Conservation (phyloP, 2,113 vertebrate species). For the Mustela nigripes region DNA sequence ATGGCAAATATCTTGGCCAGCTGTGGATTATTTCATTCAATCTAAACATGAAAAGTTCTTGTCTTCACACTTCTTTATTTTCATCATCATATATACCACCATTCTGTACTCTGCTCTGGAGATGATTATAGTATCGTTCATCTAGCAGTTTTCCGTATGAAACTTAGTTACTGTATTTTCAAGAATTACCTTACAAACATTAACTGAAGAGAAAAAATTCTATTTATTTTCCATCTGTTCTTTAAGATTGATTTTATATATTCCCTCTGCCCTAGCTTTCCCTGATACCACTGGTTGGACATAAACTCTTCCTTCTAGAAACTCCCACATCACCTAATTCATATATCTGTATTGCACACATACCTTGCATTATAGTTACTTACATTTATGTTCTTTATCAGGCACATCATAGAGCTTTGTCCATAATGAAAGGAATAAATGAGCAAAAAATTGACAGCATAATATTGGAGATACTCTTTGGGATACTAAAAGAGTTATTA, state of each 20-base stretch:
- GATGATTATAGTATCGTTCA: background rate
- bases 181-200: background rate
- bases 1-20: background rate
- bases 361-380: background rate
- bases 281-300: background rate
- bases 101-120: background rate
- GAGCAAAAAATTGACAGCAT: background rate
- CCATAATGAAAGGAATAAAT: background rate
- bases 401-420: background rate
- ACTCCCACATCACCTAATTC: background rate
- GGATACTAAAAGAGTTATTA: background rate
- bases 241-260: background rate
- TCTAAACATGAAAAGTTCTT: background rate
- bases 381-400: background rate
- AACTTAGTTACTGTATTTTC: background rate
- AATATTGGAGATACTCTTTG: background rate
- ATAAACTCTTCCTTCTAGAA: constrained; percentile 14
- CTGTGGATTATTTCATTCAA: background rate
- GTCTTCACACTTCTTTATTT: background rate
- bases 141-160: background rate
- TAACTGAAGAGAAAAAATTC: background rate
- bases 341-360: background rate
- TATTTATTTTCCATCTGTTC: background rate
- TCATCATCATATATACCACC: background rate
- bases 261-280: background rate